Evolutionary conservation across 2,113 vertebrate species (phyloP).

Genomic region (Lepisosteus osseus): DNA sequence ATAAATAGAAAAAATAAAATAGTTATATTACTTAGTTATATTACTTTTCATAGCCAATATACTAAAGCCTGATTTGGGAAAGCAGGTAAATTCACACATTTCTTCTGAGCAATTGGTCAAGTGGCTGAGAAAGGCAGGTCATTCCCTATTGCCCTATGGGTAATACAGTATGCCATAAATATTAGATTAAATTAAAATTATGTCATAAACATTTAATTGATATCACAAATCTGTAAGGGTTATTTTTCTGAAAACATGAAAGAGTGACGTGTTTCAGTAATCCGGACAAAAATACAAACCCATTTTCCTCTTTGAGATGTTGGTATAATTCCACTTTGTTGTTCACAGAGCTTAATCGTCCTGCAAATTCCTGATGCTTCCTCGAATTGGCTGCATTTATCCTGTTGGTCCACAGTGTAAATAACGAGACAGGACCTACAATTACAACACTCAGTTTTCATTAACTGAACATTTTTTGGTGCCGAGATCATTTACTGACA

Average conservation of each 20-base stretch:
- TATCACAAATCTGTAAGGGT: too few species aligned
- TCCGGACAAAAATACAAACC: conserved; percentile 66
- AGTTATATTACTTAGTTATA: background rate
- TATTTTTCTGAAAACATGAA: background rate
- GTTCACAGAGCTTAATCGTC: conserved; percentile 86
- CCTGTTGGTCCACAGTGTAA: conserved; percentile 90
- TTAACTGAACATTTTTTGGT: background rate
- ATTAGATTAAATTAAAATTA: background rate
- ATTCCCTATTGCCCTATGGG: too few species aligned
- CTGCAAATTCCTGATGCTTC: conserved; percentile 93
- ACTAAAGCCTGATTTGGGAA: too few species aligned
- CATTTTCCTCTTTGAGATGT: conserved; percentile 96
- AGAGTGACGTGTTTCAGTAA: background rate
- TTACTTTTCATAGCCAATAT: too few species aligned
- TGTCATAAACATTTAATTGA: background rate
- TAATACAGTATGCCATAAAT: too few species aligned
- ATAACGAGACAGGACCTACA: conserved; percentile 87
- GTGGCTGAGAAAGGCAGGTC: too few species aligned
- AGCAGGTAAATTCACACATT: too few species aligned
- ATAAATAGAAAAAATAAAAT: background rate
- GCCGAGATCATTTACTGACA: too few species aligned
- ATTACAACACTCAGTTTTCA: background rate
- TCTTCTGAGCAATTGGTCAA: too few species aligned
- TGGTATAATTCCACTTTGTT: conserved; percentile 94
- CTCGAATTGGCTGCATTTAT: conserved; percentile 93